These are phyloP conservation scores for Marasmarcha lunaedactyla DNA, from an alignment of 2,888 invertebrate genomes.

Conservation along the genomic window DNA sequence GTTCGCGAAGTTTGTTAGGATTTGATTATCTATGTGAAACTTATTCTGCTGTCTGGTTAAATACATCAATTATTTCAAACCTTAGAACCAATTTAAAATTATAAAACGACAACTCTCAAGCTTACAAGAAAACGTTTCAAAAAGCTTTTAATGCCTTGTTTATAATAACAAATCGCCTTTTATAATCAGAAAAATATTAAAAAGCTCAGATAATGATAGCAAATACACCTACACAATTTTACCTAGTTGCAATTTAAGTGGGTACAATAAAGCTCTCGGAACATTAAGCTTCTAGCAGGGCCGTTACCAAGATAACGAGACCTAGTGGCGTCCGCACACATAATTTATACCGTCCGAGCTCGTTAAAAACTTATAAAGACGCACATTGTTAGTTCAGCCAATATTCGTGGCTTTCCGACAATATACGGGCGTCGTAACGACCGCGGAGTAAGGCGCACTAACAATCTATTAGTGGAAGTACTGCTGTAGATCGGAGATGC, in stretches of 20 bases:
- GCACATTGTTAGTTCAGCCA: constrained; percentile 69
- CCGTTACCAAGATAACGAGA: constrained; percentile 69
- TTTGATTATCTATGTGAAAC: no score
- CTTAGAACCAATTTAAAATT: no score
- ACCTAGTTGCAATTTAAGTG: constrained; percentile 37
- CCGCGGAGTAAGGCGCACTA: constrained; percentile 10
- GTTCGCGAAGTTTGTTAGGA: background rate
- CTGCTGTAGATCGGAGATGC: no score
- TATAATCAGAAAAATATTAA: no score
- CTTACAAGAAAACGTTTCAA: no score
- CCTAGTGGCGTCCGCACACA: constrained; percentile 62
- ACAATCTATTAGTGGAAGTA: background rate
- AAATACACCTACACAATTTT: no score
- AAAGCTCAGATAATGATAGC: no score
- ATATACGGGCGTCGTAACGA: constrained; percentile 60
- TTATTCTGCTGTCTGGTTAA: no score
- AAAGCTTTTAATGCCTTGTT: no score
- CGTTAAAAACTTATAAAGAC: constrained; percentile 72
- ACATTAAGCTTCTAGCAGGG: constrained; percentile 68
- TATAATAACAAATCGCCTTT: no score
- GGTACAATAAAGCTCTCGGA: constrained; percentile 67
- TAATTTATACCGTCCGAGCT: constrained; percentile 69
- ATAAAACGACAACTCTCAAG: no score
- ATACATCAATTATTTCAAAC: no score
- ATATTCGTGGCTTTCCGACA: constrained; percentile 59